phyloP scores from a whole-genome alignment of 2,888 invertebrate species.

The Pristionchus entomophagus region DNA sequence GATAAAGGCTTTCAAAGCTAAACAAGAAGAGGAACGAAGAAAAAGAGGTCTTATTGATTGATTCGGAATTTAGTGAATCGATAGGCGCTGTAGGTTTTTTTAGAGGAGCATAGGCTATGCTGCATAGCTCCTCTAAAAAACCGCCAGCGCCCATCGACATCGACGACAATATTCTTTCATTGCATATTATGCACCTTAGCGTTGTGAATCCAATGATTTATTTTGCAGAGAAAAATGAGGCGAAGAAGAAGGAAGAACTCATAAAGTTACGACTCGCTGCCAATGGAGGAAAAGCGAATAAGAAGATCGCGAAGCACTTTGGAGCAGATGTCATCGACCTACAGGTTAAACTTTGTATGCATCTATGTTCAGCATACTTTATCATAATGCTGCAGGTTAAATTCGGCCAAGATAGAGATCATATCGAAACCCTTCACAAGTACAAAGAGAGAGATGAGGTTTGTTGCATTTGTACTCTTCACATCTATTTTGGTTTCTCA shows the following conservation, averaged over 20 bases:
- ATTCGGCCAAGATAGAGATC: slow-evolving; percentile 46
- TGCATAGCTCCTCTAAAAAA: too few species aligned
- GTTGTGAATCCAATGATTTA: too few species aligned
- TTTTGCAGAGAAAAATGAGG: slow-evolving; percentile 51
- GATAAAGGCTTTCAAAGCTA: slow-evolving; percentile 58
- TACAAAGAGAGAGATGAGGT: slow-evolving; percentile 64
- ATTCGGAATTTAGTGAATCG: background rate
- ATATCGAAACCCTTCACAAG: slow-evolving; percentile 61
- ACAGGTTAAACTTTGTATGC: slow-evolving; percentile 58
- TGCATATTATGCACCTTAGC: too few species aligned
- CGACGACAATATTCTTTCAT: too few species aligned
- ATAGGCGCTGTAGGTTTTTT: too few species aligned
- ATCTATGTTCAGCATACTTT: background rate
- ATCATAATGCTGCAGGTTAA: slow-evolving; percentile 21
- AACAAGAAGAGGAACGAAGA: slow-evolving; percentile 55
- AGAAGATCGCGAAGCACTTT: slow-evolving; percentile 70
- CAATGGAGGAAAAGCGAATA: slow-evolving; percentile 71
- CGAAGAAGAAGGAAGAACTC: slow-evolving; percentile 61
- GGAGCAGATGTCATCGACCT: slow-evolving; percentile 65
- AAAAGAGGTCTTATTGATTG: slow-evolving; percentile 49
- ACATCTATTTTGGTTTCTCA: slow-evolving; percentile 42
- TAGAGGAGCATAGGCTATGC: too few species aligned
- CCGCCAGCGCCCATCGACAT: too few species aligned
- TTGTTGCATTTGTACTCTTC: background rate
- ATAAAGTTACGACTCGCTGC: slow-evolving; percentile 65